Percentiles rank a stretch among this genome's conserved stretches.
These are phyloP conservation scores for Gallinago stenura DNA, from an alignment of 2,797 vertebrate genomes.

Conservation along the genomic window DNA sequence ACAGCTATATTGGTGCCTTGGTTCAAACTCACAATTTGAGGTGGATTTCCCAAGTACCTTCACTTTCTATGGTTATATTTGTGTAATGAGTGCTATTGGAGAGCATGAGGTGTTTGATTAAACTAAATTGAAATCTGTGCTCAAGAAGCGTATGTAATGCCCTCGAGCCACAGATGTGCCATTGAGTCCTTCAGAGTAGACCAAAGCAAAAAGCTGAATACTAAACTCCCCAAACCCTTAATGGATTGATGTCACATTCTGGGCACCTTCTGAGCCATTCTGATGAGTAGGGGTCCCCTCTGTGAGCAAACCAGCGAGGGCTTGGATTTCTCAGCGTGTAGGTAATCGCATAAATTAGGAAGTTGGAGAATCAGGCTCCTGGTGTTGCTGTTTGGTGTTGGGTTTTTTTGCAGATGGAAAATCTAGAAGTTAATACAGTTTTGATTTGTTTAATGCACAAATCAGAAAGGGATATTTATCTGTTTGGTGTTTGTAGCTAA, in stretches of 20 bases:
- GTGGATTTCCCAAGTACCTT: neutral
- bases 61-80: neutral
- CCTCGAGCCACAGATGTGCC: fast-evolving
- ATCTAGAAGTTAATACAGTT: neutral
- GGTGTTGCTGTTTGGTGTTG: neutral
- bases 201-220: neutral
- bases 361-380: neutral
- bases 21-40: neutral
- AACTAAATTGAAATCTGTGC: neutral
- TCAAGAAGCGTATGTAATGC: neutral
- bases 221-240: neutral
- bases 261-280: neutral
- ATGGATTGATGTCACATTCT: neutral
- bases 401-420: neutral
- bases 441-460: neutral
- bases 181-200: neutral
- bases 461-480: neutral
- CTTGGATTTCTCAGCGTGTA: neutral
- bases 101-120: neutral
- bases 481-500: neutral
- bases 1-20: neutral
- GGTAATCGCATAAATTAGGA: neutral
- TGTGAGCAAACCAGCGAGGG: neutral
- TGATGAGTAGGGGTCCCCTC: neutral
- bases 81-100: neutral